Percentiles rank a stretch among this genome's conserved stretches.
Conservation (phyloP, 2,113 vertebrate genomes). For the Cavia aperea region DNA sequence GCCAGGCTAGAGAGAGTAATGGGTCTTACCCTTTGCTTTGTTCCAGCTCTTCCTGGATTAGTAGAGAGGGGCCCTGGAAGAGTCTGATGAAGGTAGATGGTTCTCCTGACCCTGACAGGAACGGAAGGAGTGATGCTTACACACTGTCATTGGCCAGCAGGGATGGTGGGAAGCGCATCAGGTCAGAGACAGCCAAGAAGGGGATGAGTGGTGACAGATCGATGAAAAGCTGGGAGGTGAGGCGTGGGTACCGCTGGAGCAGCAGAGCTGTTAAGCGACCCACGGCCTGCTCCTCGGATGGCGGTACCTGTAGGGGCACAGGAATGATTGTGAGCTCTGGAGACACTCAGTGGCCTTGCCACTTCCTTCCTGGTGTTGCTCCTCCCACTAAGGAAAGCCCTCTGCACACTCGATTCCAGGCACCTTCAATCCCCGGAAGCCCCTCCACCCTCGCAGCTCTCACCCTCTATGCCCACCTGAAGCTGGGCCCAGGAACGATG, state of each 20-base stretch:
- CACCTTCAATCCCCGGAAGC: neutral
- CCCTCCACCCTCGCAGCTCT: neutral
- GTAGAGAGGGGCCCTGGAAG: neutral
- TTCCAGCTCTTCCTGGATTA: neutral
- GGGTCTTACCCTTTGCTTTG: neutral
- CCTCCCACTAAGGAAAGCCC: neutral
- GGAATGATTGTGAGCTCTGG: neutral
- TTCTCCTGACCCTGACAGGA: neutral
- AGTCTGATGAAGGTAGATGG: neutral
- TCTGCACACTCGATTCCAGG: neutral
- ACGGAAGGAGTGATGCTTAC: conserved; percentile 73
- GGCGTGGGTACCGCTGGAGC: conserved; percentile 82
- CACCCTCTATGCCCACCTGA: conserved; percentile 71
- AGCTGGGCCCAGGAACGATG: conserved; percentile 84
- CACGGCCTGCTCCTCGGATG: conserved; percentile 82
- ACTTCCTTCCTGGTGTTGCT: neutral
- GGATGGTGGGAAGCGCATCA: conserved; percentile 84
- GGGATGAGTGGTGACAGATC: conserved; percentile 89
- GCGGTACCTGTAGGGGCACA: conserved; percentile 74
- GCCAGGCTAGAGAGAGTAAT: conserved; percentile 76
- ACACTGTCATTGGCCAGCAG: conserved; percentile 87
- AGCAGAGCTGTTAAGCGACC: conserved; percentile 86
- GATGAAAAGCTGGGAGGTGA: conserved; percentile 88
- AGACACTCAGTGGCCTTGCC: neutral
- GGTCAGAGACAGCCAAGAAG: conserved; percentile 88